Conservation (phyloP, 92 coral and sea anemone species). For the Ricordea florida region DNA sequence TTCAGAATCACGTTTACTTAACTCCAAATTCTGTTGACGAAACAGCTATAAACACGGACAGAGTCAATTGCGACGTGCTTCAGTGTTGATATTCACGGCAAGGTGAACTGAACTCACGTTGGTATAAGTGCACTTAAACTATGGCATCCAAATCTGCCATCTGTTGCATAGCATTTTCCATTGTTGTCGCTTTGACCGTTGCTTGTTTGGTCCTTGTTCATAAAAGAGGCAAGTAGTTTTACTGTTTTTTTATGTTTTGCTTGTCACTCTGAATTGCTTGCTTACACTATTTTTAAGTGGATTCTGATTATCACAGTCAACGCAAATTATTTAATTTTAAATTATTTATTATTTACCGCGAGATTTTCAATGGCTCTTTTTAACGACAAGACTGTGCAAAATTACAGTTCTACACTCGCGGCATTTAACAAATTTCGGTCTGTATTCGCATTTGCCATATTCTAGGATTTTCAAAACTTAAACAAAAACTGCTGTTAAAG, state of each 20-base stretch:
- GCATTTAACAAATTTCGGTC: background rate
- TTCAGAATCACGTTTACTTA: no score
- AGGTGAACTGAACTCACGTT: no score
- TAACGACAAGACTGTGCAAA: background rate
- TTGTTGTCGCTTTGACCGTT: background rate
- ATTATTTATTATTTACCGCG: background rate
- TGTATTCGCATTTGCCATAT: no score
- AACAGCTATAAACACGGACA: no score
- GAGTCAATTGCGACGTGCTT: no score
- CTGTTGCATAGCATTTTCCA: constrained; percentile 6
- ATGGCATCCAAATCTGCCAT: no score
- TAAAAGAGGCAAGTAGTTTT: constrained; percentile 9
- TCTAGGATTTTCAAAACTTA: no score
- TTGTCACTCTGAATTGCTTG: background rate
- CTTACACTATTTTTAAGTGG: background rate
- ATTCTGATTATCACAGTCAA: background rate
- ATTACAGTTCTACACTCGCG: background rate
- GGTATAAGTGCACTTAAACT: no score
- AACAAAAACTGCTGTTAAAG: no score
- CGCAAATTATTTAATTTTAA: background rate
- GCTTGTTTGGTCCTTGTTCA: background rate
- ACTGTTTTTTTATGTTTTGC: background rate
- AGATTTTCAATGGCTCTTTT: background rate
- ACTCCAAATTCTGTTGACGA: no score
- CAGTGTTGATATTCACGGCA: no score